Evolutionary conservation across 2,113 vertebrate genomes (phyloP).

Genomic region (Xenopus laevis): DNA sequence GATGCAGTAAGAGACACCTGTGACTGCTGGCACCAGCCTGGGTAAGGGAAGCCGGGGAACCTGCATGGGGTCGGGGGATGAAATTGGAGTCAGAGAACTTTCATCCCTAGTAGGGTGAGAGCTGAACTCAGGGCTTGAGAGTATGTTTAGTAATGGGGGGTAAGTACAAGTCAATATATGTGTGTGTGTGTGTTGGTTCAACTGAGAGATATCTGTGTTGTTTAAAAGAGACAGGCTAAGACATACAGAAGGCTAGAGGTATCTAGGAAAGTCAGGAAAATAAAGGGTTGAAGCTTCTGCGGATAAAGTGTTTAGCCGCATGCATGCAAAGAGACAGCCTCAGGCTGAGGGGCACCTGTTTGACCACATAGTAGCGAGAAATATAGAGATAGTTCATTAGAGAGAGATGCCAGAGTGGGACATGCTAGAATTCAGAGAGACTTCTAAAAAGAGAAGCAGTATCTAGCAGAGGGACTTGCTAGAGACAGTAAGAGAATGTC

Average conservation of each 20-base stretch:
- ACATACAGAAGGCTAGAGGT: no score
- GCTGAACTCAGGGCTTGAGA: no score
- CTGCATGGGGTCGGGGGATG: not conserved
- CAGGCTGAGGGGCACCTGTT: slow-evolving; percentile 30
- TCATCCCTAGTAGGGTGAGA: not conserved
- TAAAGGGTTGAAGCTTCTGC: not conserved
- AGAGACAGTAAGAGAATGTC: not conserved
- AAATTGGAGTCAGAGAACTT: not conserved
- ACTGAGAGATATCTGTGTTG: no score
- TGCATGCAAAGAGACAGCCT: not conserved
- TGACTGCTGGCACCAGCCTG: not conserved
- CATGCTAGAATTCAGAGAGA: not conserved
- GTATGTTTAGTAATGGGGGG: not conserved
- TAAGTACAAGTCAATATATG: not conserved
- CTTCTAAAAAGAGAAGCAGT: not conserved
- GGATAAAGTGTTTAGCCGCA: no score
- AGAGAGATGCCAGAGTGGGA: not conserved
- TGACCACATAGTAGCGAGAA: not conserved
- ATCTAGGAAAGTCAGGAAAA: no score
- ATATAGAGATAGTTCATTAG: not conserved
- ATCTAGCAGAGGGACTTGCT: not conserved
- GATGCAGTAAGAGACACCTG: not conserved
- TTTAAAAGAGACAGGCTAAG: no score
- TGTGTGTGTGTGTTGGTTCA: no score
- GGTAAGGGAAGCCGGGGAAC: slow-evolving; percentile 13